Base-by-base conservation (phyloP, 2,797 vertebrate species). In the Syngnathus rostellatus region DNA sequence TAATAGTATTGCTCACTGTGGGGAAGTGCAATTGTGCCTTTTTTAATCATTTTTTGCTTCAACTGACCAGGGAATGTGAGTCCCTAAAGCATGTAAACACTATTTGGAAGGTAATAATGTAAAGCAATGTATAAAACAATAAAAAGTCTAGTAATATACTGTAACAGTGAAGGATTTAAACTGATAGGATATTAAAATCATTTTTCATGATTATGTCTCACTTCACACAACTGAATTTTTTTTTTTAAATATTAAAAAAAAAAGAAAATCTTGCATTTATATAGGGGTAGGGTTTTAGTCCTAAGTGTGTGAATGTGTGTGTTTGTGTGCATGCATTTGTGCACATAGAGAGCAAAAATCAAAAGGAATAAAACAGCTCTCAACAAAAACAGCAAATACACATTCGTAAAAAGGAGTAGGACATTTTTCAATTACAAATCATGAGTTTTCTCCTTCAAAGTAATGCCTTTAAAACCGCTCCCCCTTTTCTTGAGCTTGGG, bases 21-120 rank as follows among this genome's bases (percentile, higher is more conserved):
- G 68, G 79, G 61, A 79, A 79, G 86, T 92, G 89, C 86, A 91
- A 92, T 91, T 90, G 91, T 81, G 95, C 95, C 97, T 97, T 93
- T 92, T 90, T 59, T 50, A 61, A 61, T 85, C 84, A 84, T 89
- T 88, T 84, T 89, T 88, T 89, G 87, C 68, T 89, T 83, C 86
- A 84, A 88, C 84, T 88, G 84, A 85, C 90, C 82, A 77, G 87
- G 91, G 85, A 88, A 89, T 89, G 86, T 88, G 74, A 81, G 75
- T 80, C 68, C 86, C 80, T 76, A 88, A 87, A 91, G 93, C 94
- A 95, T 94, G 93, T 93, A 90, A 84, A 91, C 90, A 87, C 86
- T 83, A 68, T 92, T 92, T 89, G 84, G 83, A 86, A 86, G 80
- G 67, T 75, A 83, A 87, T 87, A 85, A 31, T 88, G 82, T 89